Base-by-base conservation (phyloP, 1,140 invertebrate species). In the Nomia melanderi region DNA sequence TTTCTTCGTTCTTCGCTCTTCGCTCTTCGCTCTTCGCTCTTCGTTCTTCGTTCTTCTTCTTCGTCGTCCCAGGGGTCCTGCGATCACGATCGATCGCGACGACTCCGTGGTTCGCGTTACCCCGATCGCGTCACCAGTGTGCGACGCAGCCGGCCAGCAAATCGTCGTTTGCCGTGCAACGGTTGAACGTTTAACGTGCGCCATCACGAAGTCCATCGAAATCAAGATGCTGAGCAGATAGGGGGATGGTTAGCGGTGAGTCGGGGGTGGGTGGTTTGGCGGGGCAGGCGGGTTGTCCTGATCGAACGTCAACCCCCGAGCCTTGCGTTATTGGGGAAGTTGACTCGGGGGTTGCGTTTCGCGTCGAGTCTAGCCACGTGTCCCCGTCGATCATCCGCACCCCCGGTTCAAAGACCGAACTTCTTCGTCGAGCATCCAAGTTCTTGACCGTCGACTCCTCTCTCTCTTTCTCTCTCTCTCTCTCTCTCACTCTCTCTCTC, bases 241-340 rank as follows among this genome's bases (percentile, higher is more conserved):
- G 39, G 39, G 12, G 39, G 39, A 11, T 14, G 39, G 39, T 14
- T 41, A 41, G 1, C 39, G 39, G 39, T 1, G 5, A n/a, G n/a
- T n/a, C n/a, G n/a, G n/a, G n/a, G n/a, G n/a, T n/a, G n/a, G n/a
- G n/a, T n/a, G n/a, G n/a, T n/a, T n/a, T n/a, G n/a, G n/a, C n/a
- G n/a, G n/a, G n/a, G n/a, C n/a, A n/a, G n/a, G n/a, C n/a, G 47
- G 20, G 6, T n/a, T n/a, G 20, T 20, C 23, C 41, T 31, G 72
- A 56, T 1, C 23, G 33, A 39, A 65, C 62, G 53, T 47, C 29
- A 44, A 29, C 39, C 75, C 33, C 14, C 79, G 75, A 82, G 64
- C 39, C 47, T 14, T n/a, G 63, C 33, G 29, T 74, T 29, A 23
- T 23, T 54, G 81, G 81, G 81, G 81, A 82, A 83, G 79, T 74